Evolutionary conservation across 1,140 invertebrate genomes (phyloP).

Genomic region (Drosophila subobscura): DNA sequence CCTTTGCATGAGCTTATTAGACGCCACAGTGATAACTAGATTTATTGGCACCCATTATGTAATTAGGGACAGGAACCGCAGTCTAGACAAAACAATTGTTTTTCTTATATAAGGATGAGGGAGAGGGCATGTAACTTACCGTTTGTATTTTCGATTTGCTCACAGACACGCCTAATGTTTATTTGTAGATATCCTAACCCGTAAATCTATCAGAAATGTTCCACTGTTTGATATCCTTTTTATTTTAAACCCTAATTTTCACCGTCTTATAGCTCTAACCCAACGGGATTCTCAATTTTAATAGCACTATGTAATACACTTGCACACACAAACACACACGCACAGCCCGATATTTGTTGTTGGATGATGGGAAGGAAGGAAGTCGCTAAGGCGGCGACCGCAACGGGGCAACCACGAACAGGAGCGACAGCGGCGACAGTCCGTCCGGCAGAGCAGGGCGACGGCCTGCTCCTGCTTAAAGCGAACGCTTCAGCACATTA

Average conservation of each 20-base stretch:
- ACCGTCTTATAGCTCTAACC: no score
- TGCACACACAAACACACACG: slow-evolving; percentile 40
- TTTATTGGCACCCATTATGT: slow-evolving; percentile 16
- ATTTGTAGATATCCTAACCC: slow-evolving; percentile 1
- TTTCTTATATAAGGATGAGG: no score
- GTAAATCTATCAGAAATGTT: slow-evolving; percentile 14
- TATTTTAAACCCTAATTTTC: not conserved
- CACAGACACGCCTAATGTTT: slow-evolving; percentile 37
- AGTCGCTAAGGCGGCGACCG: slow-evolving; percentile 31
- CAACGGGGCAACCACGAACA: not conserved
- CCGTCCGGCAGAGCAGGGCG: slow-evolving; percentile 4
- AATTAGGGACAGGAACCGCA: slow-evolving; percentile 7
- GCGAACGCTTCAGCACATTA: slow-evolving; percentile 79
- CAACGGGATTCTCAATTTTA: slow-evolving; percentile 19
- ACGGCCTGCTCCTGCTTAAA: slow-evolving; percentile 60
- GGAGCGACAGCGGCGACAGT: slow-evolving; percentile 28
- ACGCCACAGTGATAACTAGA: no score
- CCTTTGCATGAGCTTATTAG: slow-evolving; percentile 10
- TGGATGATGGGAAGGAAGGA: slow-evolving; percentile 6
- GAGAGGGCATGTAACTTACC: slow-evolving; percentile 18
- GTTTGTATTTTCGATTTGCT: slow-evolving; percentile 1
- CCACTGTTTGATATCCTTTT: slow-evolving; percentile 11
- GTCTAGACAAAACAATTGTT: not conserved
- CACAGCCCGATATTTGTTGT: slow-evolving; percentile 34
- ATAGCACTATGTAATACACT: slow-evolving; percentile 56